Conservation (phyloP, 2,797 vertebrate species). For the Podargus strigoides region DNA sequence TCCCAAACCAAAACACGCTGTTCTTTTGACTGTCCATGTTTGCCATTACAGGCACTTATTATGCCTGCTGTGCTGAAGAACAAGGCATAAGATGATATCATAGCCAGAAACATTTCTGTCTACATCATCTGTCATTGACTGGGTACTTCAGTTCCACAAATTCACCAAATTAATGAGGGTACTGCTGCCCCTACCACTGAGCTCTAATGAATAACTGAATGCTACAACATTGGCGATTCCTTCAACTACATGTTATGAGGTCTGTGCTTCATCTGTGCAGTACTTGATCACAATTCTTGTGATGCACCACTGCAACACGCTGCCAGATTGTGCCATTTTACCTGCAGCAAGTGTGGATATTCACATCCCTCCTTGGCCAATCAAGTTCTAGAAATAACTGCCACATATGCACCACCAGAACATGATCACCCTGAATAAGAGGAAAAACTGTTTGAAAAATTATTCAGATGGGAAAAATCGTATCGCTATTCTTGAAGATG, state of each 20-base stretch:
- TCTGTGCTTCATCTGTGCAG: neutral
- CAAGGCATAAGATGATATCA: neutral
- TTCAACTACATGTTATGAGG: neutral
- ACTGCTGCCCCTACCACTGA: neutral
- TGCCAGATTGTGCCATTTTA: neutral
- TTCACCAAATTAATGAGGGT: neutral
- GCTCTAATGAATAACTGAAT: neutral
- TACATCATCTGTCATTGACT: neutral
- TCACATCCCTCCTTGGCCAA: neutral
- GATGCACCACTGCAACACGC: neutral
- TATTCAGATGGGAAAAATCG: neutral
- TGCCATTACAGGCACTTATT: neutral
- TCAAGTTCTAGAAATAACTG: neutral
- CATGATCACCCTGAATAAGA: neutral
- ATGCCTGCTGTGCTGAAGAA: neutral
- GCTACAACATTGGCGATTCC: neutral
- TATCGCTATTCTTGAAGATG: neutral
- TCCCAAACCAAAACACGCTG: neutral
- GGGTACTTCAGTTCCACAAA: neutral
- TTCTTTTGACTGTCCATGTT: neutral
- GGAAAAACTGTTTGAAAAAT: neutral
- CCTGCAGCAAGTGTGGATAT: neutral
- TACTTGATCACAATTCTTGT: neutral
- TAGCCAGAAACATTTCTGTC: neutral
- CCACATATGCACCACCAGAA: neutral